Evolutionary conservation across 2,113 vertebrate genomes (phyloP), one percentile per base, ranked within the genome.

Genomic region (Mus pahari): DNA sequence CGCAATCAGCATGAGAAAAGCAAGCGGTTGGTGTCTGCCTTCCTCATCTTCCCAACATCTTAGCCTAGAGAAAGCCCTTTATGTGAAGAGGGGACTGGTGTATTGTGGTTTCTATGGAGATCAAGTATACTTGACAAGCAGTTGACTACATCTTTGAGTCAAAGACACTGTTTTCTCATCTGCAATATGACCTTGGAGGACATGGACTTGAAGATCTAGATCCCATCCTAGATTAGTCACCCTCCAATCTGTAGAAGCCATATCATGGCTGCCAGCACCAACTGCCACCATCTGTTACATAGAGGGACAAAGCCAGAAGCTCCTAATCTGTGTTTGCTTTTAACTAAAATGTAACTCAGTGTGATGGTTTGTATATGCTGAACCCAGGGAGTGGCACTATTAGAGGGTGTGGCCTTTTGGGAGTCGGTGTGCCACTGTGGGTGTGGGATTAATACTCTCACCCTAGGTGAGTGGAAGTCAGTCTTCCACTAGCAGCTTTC

Each of bases 61-160:
- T 95, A 94, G 66, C 79, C 94, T 97, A 94, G 73, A 62, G 94
- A 92, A 90, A 96, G 94, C 42, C 58, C 93, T 79, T 26, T 7
- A 42, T 60, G 58, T 94, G 94, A 97, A 92, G 97, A 97, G 60
- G 78, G 71, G 93, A 83, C 91, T 98, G 97, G 91, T 83, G 55
- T 93, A 94, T 88, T 71, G 66, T 10, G 4, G 97, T 98, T 98
- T 97, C 97, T 89, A 94, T 48, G 48, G 94, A 97, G 96, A 91
- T 92, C 74, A 81, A 95, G 97, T 97, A 86, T n/a, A 48, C 75
- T 95, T 93, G 95, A 84, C 86, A 74, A 93, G 66, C 53, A 90
- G 19, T 4, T 4, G n/a, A 77, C 86, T 77, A 53, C 5, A 62
- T 68, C 50, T 36, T 83, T 94, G 66, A 82, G 74, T 62, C 77